Evolutionary conservation across 2,113 vertebrate species (phyloP).

Genomic region (Oreochromis aureus): DNA sequence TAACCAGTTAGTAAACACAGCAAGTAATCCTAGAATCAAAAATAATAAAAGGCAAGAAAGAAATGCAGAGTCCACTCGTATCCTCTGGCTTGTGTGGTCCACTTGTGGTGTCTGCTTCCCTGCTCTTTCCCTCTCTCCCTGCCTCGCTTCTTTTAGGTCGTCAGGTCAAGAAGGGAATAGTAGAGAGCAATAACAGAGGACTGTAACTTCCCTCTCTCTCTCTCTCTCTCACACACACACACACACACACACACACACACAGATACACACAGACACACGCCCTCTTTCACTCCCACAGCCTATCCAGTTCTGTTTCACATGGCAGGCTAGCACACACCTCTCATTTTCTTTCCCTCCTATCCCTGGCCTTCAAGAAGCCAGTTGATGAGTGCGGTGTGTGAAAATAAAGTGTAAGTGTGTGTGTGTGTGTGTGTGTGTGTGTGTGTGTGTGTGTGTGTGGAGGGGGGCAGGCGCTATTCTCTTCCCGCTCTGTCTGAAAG

Average conservation of each 20-base stretch:
- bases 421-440: background rate
- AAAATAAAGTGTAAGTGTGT: background rate
- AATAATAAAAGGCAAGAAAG: background rate
- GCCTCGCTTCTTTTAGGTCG: conserved; percentile 3
- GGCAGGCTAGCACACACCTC: conserved; percentile 40
- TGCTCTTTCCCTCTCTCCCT: conserved; percentile 4
- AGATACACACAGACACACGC: background rate
- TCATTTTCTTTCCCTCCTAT: conserved; percentile 30
- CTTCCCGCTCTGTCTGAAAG: conserved; percentile 12
- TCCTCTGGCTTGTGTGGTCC: conserved; percentile 29
- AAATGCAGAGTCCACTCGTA: conserved; percentile 10
- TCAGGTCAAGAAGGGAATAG: conserved; percentile 54
- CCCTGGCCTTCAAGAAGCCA: conserved; percentile 17
- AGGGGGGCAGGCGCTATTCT: background rate
- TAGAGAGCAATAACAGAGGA: conserved; percentile 35
- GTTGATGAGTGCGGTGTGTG: background rate
- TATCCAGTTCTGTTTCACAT: conserved; percentile 25
- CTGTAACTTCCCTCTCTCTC: conserved; percentile 39
- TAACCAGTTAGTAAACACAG: background rate
- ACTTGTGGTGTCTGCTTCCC: conserved; percentile 21
- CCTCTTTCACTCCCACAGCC: conserved; percentile 37
- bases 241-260: background rate
- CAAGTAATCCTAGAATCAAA: conserved; percentile 30
- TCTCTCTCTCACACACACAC: background rate
- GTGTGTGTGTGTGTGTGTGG: background rate